Evolutionary conservation across 2,797 vertebrate species (phyloP), one percentile per base, ranked within the genome.

Genomic region (Ibycter americanus): DNA sequence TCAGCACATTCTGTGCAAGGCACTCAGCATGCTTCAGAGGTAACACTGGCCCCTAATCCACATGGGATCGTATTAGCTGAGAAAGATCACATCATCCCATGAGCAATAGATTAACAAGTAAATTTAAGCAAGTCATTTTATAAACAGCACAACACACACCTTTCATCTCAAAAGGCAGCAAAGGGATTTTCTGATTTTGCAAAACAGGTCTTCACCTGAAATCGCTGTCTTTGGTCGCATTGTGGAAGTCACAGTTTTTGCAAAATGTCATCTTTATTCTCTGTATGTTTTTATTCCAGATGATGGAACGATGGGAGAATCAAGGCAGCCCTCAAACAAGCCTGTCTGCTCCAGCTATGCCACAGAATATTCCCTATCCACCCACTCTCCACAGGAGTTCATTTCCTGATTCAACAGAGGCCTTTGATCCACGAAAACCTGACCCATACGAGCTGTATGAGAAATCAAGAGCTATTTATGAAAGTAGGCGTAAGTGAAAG

Each of bases 401-500:
- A 44, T 99, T 99, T 97, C 99, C 99, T 77, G 99, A 99, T 97
- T 99, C 99, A 95, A 98, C 99, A 61, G 99, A 99, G 98, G 99
- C 99, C 98, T 98, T 99, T 98, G 99, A 99, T 97, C 98, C 99
- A 94, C 98, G 98, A 97, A 99, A 99, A 98, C 99, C 99, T 77
- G 99, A 99, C 97, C 99, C 99, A 20, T 99, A 99, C 91, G 99
- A 99, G 98, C 99, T 99, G 97, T 99, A 99, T 98, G 99, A 99
- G 98, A 99, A 99, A 98, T 99, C 99, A 97, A 99, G 99, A 98
- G 99, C 99, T 98, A 99, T 99, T 98, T 99, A 99, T 99, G 99
- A 99, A 99, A 99, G 99, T 99, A 99, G 99, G 99, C 99, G 99
- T 99, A 99, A 99, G 99, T 99, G 96, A 97, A 96, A 98, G 94